A percentile compares a stretch with the other conserved stretches of the same genome.
These are phyloP conservation scores for Cactoblastis cactorum DNA, from an alignment of 2,888 invertebrate species.

Conservation along the genomic window DNA sequence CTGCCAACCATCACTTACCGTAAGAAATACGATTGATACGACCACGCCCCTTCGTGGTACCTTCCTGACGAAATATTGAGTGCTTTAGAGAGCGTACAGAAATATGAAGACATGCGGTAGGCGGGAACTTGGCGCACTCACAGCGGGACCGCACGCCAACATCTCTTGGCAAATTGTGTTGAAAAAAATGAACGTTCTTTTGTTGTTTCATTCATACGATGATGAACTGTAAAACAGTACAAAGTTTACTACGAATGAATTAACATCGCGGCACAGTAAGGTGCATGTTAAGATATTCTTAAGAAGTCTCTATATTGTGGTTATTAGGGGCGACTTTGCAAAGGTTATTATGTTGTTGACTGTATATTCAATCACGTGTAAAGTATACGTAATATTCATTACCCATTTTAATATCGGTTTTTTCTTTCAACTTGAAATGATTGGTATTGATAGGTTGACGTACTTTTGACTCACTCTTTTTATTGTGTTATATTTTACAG, in stretches of 20 bases:
- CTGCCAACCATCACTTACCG: not conserved
- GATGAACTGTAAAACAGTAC: not conserved
- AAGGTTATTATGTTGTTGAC: no score
- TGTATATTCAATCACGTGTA: no score
- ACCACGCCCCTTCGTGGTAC: constrained; percentile 4
- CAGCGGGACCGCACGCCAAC: not conserved
- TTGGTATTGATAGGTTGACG: no score
- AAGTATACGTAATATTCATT: no score
- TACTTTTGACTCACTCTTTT: no score
- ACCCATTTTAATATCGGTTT: no score
- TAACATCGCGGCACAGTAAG: no score
- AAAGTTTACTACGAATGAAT: not conserved
- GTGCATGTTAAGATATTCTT: no score
- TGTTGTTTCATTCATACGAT: not conserved
- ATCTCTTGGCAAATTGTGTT: not conserved
- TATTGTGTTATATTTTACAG: no score
- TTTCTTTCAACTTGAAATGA: no score
- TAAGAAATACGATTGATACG: constrained; percentile 2
- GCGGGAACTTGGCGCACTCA: not conserved
- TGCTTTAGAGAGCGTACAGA: not conserved
- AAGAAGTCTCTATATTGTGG: no score
- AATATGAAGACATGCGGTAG: constrained; percentile 4
- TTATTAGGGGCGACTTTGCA: no score
- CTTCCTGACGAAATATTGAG: not conserved
- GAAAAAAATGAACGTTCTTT: constrained; percentile 1